Percentiles rank a stretch among this genome's conserved stretches.
Evolutionary conservation across 2,113 vertebrate species (phyloP).

Genomic region (Hydropotes inermis): DNA sequence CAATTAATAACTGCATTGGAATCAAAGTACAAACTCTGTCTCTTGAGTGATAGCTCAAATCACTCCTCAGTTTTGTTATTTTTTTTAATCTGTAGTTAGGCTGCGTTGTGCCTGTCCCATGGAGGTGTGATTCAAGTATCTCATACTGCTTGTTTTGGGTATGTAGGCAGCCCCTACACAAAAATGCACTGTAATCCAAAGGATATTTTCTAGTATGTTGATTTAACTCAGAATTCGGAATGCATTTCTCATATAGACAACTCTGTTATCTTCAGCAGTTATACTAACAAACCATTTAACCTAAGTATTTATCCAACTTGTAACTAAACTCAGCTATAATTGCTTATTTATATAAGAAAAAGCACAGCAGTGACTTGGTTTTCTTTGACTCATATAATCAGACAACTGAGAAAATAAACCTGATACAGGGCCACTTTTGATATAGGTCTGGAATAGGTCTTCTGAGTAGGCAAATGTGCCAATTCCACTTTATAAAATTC

Average conservation of each 20-base stretch:
- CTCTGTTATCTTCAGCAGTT: constrained; percentile 6
- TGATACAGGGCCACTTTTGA: not conserved
- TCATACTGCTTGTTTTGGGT: not conserved
- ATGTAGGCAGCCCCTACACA: not conserved
- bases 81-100: not conserved
- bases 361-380: not conserved
- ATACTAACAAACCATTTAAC: not conserved
- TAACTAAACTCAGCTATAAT: not conserved
- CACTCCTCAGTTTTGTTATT: not conserved
- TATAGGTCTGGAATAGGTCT: not conserved
- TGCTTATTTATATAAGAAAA: not conserved
- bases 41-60: not conserved
- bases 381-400: not conserved
- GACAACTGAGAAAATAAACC: not conserved
- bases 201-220: not conserved
- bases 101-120: not conserved
- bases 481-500: not conserved
- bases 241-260: not conserved
- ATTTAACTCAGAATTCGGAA: not conserved
- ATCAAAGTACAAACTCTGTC: not conserved
- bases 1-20: not conserved
- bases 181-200: not conserved
- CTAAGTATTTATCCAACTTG: not conserved
- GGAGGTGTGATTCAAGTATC: not conserved
- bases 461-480: not conserved